Percentiles rank a stretch among this genome's conserved stretches.
These are phyloP conservation scores for Elmis aenea DNA, from an alignment of 2,888 invertebrate species.

Conservation along the genomic window DNA sequence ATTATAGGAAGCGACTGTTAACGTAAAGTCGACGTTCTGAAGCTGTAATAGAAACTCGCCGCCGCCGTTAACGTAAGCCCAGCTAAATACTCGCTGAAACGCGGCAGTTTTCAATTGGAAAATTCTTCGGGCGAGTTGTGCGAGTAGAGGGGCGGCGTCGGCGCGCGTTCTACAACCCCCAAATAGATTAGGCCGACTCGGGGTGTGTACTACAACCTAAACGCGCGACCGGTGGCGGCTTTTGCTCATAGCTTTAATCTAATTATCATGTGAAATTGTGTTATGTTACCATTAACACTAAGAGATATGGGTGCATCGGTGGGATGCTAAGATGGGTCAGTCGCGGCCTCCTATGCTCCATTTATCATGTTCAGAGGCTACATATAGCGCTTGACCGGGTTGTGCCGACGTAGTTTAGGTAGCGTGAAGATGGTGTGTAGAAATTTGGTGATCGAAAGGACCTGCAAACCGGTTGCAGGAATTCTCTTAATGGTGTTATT, in stretches of 20 bases:
- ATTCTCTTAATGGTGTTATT: constrained; percentile 30
- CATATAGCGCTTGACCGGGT: constrained; percentile 28
- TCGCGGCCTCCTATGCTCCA: constrained; percentile 6
- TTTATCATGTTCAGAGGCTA: constrained; percentile 19
- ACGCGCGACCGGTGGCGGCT: constrained; percentile 36
- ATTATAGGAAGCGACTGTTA: constrained; percentile 12
- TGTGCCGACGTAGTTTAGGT: constrained; percentile 25
- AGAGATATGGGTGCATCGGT: no score
- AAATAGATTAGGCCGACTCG: constrained; percentile 43
- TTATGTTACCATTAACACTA: constrained; percentile 2
- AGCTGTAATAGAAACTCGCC: constrained; percentile 18
- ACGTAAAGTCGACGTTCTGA: constrained; percentile 15
- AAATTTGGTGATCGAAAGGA: constrained; percentile 13
- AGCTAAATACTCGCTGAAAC: constrained; percentile 16
- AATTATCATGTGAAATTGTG: constrained; percentile 34
- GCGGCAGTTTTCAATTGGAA: constrained; percentile 12
- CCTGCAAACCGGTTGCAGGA: constrained; percentile 18
- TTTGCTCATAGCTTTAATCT: constrained; percentile 28
- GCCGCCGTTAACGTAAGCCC: constrained; percentile 17
- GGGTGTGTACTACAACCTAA: constrained; percentile 45
- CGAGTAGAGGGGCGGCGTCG: constrained; percentile 33
- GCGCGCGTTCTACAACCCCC: constrained; percentile 38
- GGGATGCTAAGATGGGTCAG: constrained; percentile 8
- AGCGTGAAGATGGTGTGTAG: constrained; percentile 35
- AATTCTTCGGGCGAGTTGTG: constrained; percentile 20